phyloP scores from a whole-genome alignment of 2,888 invertebrate genomes.

The Cataglyphis albicans region DNA sequence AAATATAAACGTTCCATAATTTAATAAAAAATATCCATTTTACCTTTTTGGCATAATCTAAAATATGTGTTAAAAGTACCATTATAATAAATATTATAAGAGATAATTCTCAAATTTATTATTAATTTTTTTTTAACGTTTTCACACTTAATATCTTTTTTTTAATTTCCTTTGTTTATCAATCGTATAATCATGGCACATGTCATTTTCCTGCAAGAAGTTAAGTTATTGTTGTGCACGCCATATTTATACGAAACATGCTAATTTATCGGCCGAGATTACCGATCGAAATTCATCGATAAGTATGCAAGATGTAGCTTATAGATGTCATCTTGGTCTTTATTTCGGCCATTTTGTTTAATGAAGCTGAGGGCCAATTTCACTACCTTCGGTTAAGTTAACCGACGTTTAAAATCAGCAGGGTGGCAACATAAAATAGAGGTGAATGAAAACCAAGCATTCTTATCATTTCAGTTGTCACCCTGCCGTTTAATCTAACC shows the following conservation, averaged over 20 bases:
- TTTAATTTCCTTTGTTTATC: not conserved
- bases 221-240: not conserved
- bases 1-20: not conserved
- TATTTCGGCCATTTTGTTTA: not conserved
- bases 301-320: not conserved
- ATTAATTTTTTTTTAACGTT: not conserved
- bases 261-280: not conserved
- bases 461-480: no score
- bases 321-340: not conserved
- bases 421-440: no score
- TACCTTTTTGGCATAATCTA: conserved; percentile 86
- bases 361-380: not conserved
- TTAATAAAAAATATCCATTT: conserved; percentile 65
- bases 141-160: not conserved
- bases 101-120: not conserved
- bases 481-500: no score
- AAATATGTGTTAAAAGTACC: conserved; percentile 87
- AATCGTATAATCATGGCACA: not conserved
- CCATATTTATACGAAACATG: not conserved
- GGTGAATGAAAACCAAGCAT: no score
- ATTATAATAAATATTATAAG: conserved; percentile 79
- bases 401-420: no score
- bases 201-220: not conserved
- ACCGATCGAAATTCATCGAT: not conserved
- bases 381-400: no score